Evolutionary conservation across 2,888 invertebrate genomes (phyloP), one percentile per base, ranked within the genome.

Genomic region (Crocallis elinguaria): DNA sequence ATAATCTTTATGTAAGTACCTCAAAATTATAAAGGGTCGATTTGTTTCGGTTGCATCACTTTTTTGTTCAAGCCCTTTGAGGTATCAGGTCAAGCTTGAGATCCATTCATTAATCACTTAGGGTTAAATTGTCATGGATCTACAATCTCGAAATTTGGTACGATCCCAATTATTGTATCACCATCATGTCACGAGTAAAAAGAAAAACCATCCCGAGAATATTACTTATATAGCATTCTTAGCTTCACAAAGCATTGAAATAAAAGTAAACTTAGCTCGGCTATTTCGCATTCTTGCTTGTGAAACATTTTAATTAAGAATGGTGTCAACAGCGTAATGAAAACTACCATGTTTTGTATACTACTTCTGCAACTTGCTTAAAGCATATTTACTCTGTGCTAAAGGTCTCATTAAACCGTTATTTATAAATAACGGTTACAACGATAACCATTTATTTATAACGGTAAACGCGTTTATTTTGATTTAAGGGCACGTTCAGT

Each of bases 401-500:
- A 4, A 11, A 17, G 25, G 30, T 8, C 38, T 38, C 32, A 30
- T 29, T 38, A 33, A 37, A 32, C 38, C n/a, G 35, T 9, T 33
- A 45, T 33, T 39, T 38, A 57, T 49, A 62, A 59, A 52, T 48
- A 57, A 51, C 42, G 41, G 63, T 60, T 66, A 65, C 38, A 23
- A 38, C 37, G n/a, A n/a, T n/a, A n/a, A 7, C 11, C 30, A 25
- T 52, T 64, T 62, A 45, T 60, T 60, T 5, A 32, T 56, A 57
- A 52, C 60, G 57, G 62, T 48, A 38, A 29, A 50, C 32, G 19
- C 35, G 64, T 63, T 66, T 76, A 72, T 75, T 79, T 75, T 71
- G 72, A 66, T 62, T 70, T 75, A 69, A 67, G 57, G 68, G 75
- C 79, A 80, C 81, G 81, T 71, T 67, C 64, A 61, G 72, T 68